Evolutionary conservation across 1,140 invertebrate genomes (phyloP).

Genomic region (Centruroides sculpturatus): DNA sequence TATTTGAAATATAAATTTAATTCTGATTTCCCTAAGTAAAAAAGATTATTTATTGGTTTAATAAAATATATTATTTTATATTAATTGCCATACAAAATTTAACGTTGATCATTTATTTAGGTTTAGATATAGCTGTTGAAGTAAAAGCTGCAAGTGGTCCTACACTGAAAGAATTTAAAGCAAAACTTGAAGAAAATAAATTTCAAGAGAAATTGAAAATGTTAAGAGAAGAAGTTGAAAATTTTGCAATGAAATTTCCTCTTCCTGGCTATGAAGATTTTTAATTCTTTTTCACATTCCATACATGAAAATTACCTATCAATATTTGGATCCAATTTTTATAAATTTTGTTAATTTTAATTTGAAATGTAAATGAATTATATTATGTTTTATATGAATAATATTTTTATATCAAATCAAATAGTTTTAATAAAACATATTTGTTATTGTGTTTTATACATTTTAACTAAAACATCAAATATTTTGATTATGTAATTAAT

Average conservation of each 20-base stretch:
- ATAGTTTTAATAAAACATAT: too few relatives aligned
- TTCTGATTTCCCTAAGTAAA: not conserved
- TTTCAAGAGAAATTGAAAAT: constrained; percentile 44
- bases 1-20: not conserved
- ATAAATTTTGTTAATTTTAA: too few relatives aligned
- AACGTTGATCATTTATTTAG: constrained; percentile 27
- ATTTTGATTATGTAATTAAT: too few relatives aligned
- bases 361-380: too few relatives aligned
- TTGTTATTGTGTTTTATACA: too few relatives aligned
- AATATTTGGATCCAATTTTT: too few relatives aligned
- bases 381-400: too few relatives aligned
- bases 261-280: constrained; percentile 53
- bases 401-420: too few relatives aligned
- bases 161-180: constrained; percentile 72
- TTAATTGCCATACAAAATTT: not conserved
- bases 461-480: too few relatives aligned
- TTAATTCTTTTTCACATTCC: constrained; percentile 5
- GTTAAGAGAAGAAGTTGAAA: constrained; percentile 52
- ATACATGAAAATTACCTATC: too few relatives aligned
- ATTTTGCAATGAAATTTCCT: constrained; percentile 59
- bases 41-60: not conserved
- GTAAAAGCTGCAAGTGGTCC: constrained; percentile 49
- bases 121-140: constrained; percentile 49
- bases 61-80: not conserved
- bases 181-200: constrained; percentile 43